phyloP scores from a whole-genome alignment of 1,140 invertebrate genomes.

The Zaprionus davidi region DNA sequence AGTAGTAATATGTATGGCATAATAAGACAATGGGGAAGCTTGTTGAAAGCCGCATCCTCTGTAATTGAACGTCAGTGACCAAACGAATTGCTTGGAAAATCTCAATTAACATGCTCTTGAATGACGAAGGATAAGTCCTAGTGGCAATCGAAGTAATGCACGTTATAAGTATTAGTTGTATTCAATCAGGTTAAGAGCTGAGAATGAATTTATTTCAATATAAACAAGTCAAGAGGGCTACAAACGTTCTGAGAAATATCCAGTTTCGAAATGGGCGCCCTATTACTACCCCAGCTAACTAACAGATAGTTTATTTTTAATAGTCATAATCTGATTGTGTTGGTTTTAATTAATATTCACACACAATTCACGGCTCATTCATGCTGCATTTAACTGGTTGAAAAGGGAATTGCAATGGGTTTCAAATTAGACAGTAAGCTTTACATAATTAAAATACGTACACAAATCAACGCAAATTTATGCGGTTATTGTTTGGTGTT shows the following conservation, averaged over 20 bases:
- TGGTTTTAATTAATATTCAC: background rate
- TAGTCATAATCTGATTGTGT: background rate
- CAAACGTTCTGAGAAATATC: too few species aligned
- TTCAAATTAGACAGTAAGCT: background rate
- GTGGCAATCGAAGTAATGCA: background rate
- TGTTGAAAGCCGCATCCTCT: background rate
- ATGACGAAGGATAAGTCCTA: slow-evolving; percentile 28
- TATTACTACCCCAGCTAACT: too few species aligned
- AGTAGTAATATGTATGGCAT: background rate
- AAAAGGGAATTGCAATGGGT: background rate
- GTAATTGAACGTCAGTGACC: slow-evolving; percentile 44
- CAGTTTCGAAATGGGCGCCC: too few species aligned
- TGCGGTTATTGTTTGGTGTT: background rate
- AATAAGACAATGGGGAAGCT: background rate
- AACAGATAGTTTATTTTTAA: too few species aligned
- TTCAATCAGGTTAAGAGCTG: background rate
- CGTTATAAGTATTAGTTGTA: background rate
- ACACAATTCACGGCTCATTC: background rate
- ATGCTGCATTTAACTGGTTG: background rate
- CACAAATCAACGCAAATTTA: background rate
- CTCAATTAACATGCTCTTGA: slow-evolving; percentile 29
- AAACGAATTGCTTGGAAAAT: slow-evolving; percentile 24
- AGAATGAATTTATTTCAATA: background rate
- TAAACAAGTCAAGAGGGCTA: too few species aligned
- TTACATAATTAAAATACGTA: background rate